These are phyloP conservation scores for Oscheius onirici DNA, from an alignment of 2,888 invertebrate genomes.

Conservation along the genomic window DNA sequence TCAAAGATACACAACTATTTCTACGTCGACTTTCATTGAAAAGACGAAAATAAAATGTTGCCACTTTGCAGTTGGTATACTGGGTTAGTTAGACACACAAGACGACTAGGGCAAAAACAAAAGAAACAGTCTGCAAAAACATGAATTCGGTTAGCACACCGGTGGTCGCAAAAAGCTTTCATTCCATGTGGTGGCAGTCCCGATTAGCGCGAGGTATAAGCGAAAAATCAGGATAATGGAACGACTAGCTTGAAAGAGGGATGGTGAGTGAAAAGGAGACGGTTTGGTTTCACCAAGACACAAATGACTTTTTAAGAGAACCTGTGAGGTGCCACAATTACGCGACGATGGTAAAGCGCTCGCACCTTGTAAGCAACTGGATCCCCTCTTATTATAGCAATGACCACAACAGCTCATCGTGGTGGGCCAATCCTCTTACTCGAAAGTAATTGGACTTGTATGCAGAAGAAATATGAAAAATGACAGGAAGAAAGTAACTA, in stretches of 20 bases:
- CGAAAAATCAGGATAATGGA: slow-evolving; percentile 26
- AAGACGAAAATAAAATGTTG: no score
- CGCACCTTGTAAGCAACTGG: slow-evolving; percentile 33
- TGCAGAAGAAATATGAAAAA: neutral
- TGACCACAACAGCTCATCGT: slow-evolving; percentile 9
- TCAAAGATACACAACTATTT: no score
- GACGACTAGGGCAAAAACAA: neutral
- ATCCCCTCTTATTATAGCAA: slow-evolving; percentile 23
- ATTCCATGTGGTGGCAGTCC: neutral
- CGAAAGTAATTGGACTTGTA: neutral
- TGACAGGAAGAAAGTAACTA: neutral
- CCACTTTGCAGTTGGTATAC: no score
- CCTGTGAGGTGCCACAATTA: slow-evolving; percentile 20
- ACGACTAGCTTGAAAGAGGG: neutral
- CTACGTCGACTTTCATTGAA: no score
- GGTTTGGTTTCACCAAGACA: slow-evolving; percentile 15
- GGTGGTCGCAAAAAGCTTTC: slow-evolving; percentile 21
- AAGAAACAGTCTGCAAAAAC: slow-evolving; percentile 13
- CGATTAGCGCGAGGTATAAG: neutral
- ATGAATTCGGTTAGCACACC: slow-evolving; percentile 6
- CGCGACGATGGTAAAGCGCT: slow-evolving; percentile 30
- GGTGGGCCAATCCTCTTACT: neutral
- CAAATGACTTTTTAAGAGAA: slow-evolving; percentile 5
- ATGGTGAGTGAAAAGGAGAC: slow-evolving; percentile 5
- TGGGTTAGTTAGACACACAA: no score